phyloP scores from a whole-genome alignment of 1,140 invertebrate species.

The Orchestia grillus region DNA sequence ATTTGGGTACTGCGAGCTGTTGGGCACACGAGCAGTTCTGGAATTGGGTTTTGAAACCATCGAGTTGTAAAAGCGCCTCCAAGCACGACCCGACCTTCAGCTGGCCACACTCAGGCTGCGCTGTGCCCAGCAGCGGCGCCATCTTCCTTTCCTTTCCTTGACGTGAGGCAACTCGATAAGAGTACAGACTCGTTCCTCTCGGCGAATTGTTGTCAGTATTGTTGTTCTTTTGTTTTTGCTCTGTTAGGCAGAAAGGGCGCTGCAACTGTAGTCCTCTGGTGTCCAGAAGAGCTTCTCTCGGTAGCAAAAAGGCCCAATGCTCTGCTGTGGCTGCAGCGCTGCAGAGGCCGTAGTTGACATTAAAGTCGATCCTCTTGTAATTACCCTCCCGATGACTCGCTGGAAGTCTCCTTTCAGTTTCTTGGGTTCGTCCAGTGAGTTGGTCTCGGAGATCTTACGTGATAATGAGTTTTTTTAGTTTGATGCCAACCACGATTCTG shows the following conservation, averaged over 20 bases:
- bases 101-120: background rate
- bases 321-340: background rate
- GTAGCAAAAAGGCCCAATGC: background rate
- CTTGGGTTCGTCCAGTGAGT: background rate
- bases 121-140: background rate
- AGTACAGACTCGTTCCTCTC: background rate
- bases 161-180: constrained; percentile 38
- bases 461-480: background rate
- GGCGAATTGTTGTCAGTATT: constrained; percentile 15
- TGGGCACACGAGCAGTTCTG: background rate
- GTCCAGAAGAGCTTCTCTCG: background rate
- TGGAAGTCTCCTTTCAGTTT: background rate
- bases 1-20: background rate
- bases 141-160: background rate
- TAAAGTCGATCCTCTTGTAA: constrained; percentile 24
- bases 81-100: constrained; percentile 17
- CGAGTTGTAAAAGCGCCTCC: background rate
- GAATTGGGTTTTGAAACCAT: background rate
- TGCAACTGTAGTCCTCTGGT: background rate
- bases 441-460: background rate
- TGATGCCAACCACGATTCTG: background rate
- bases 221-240: background rate
- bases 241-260: background rate
- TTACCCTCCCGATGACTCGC: background rate
- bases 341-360: background rate